Base-by-base conservation (phyloP, 2,888 invertebrate genomes). In the Epinotia demarniana region DNA sequence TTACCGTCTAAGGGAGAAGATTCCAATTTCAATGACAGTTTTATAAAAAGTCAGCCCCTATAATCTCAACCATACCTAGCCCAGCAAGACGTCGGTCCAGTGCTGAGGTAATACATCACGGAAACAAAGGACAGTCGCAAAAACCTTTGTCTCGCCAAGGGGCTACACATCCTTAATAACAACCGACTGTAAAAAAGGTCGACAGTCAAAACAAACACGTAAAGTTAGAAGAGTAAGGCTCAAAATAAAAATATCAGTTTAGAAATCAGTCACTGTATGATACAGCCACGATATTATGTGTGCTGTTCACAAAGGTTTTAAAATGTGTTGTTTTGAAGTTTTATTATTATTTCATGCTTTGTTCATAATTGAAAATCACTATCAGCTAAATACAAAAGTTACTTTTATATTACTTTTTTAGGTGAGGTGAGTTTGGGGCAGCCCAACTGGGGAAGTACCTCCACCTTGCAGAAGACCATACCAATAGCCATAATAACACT, bases 91-190 rank as follows among this genome's bases (percentile, higher is more conserved):
- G 75, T 71, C 70, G 63, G 70, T 53, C 70, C 70, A 19, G 58
- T 58, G 19, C 70, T 33, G 39, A 49, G 43, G 75, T 57, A 75
- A 75, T 75, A 75, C 64, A 75, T 75, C 74, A 75, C 33, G 39
- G 58, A 70, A 75, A 75, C 74, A 75, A 75, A 70, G 68, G 63
- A 57, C 58, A 58, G 23, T 19, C 43, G 27, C 43, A 74, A 69
- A 64, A 75, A 67, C 49, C 49, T 55, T 63, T 63, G 63, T 64
- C 57, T 63, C 63, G 63, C 69, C 63, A 53, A 6, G 61, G 68
- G 60, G 67, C 53, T 39, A 55, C 58, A 61, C 61, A 61, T n/a
- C 53, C 53, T 61, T 49, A 64, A 23, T 46, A 19, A 64, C 49
- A 64, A 16, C 16, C 9, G 23, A 64, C 49, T 39, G 39, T 4